Base-by-base conservation (phyloP, 2,113 vertebrate genomes). In the Nannobrachium achirus region DNA sequence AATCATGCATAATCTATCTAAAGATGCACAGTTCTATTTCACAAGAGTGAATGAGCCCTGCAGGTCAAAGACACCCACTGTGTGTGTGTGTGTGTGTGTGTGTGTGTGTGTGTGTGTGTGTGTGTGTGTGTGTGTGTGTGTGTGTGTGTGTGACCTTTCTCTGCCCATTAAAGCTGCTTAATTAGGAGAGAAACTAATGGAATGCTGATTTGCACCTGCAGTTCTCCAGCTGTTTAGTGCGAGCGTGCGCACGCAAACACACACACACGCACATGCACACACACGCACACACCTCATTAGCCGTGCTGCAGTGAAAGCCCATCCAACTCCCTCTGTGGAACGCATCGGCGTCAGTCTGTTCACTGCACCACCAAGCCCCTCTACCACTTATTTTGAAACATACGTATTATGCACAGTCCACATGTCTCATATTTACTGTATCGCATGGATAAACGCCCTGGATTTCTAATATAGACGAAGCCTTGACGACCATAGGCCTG, bases 91-190 rank as follows among this genome's bases (percentile, higher is more conserved):
- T 57, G 55, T 39, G 55, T 40, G 55, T 40, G 33, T 56, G 55
- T 40, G 49, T 51, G 49, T 51, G 15, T 18, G 49, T 51, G 49
- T 19, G 16, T 51, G 49, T 56, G 53, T 57, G 55, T 39, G 55
- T 40, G 55, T 41, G 38, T 57, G 56, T 41, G 56, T 57, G 38
- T 40, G 25, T 62, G 8, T 46, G 9, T 1, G 2, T 14, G 44
- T 7, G 8, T 5, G 18, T 8, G 38, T 19, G 19, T 46, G 42
- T 18, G 13, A 44, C 55, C 63, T 56, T 38, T 40, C 53, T 61
- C 73, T 71, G 63, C 69, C 60, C 84, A 87, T 85, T 83, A 84
- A n/a, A 79, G 73, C 83, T 55, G 77, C 71, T 80, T 85, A 86
- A 85, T 81, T 62, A 59, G 73, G 68, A 70, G 41, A 57, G 67